Evolutionary conservation across 2,888 invertebrate genomes (phyloP), one percentile per base, ranked within the genome.

Genomic region (Alcis repandata): DNA sequence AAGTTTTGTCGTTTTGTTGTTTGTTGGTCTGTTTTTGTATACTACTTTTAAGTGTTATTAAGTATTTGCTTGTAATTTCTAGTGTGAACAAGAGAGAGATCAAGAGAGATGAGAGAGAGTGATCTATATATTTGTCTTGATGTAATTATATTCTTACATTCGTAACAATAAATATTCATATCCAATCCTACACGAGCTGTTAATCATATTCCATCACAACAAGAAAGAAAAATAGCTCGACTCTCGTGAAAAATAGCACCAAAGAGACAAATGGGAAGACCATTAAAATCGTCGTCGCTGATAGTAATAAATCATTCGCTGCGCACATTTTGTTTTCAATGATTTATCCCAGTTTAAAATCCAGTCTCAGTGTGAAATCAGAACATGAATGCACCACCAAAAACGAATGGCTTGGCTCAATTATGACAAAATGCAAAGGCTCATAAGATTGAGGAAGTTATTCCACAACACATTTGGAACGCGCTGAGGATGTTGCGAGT

Each of bases 401-500:
- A 32, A 48, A 68, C 63, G 62, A 74, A 74, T 72, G 64, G 57
- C 67, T 68, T 72, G 64, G 57, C 67, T 68, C 67, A 73, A 73
- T 75, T 19, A 4, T 69, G 60, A 67, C 57, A 70, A 71, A 73
- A 2, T 4, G 27, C 6, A 27, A 72, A 73, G 68, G 52, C 51
- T 41, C 33, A 57, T 64, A 73, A 40, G 36, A 51, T 69, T 62
- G 54, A 66, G 65, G 64, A 60, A 76, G 71, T 74, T 70, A 79
- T 75, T 76, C 67, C 72, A 66, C 72, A 70, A 75, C 76, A 75
- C 70, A 74, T 75, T 74, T 77, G 70, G 52, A 70, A 73, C 70
- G 73, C 73, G 68, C 68, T 59, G 71, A 61, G 59, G 66, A 66
- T 68, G 68, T 69, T 59, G 66, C 63, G 63, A 79, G 76, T 78